Base-by-base conservation (phyloP, 2,113 vertebrate species). In the Scopus umbretta region DNA sequence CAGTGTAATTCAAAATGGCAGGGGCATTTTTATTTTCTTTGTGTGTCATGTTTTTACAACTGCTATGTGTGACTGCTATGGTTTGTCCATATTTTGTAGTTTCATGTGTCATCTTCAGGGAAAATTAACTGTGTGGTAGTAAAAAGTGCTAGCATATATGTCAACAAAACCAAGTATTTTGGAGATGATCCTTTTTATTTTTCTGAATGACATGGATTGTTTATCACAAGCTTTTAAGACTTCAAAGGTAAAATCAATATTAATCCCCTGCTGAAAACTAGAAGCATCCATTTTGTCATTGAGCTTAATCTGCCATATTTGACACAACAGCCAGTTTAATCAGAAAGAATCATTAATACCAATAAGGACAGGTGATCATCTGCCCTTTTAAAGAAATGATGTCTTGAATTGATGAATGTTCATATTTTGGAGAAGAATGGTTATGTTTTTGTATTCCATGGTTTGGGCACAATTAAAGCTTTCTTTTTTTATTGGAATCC, bases 191-290 rank as follows among this genome's bases (percentile, higher is more conserved):
- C 6, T 45, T 94, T 81, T 56, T 56, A 53, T 58, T 96, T 94
- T 92, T 93, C 73, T 82, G 49, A 85, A 92, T 55, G 58, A 56
- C 63, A 74, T 36, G 16, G 58, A 52, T 59, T 61, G 36, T 95
- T 97, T 91, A 62, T 87, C 62, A 93, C 47, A 94, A 76, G 53
- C 19, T 86, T 96, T 91, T 95, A 92, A 87, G 80, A 78, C 27
- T 87, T 95, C 85, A 89, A 74, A 96, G 25, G 43, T 55, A 87
- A 96, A 95, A 96, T 95, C 82, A 91, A 83, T 96, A 92, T 87
- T 90, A 91, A 95, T 87, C 47, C 50, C 43, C 59, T 3, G 21
- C 11, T 92, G 86, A 93, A 97, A 93, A 72, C 27, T 56, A 83
- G 70, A 80, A 94, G 36, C 40, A 94, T 91, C 58, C 59, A 91